A percentile compares a stretch with the other conserved stretches of the same genome.
Evolutionary conservation across 1,140 invertebrate genomes (phyloP).

Genomic region (Parapsyche elsis): DNA sequence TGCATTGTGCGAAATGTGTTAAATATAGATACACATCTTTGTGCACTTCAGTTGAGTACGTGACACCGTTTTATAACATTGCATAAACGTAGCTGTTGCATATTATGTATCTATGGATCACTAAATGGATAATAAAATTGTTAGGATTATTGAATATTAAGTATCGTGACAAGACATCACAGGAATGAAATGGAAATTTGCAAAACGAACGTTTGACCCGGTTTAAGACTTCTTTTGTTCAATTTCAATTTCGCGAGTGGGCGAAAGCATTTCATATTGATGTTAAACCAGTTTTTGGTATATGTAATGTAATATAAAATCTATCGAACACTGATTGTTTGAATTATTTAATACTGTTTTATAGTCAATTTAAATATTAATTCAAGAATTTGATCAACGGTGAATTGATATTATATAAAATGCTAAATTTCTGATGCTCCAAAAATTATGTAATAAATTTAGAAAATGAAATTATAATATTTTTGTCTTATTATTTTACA

Average conservation of each 20-base stretch:
- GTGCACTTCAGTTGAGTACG: not conserved
- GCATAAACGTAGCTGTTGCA: not conserved
- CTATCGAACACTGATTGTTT: too few species aligned
- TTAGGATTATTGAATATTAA: not conserved
- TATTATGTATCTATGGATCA: too few species aligned
- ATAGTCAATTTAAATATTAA: too few species aligned
- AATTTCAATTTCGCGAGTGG: not conserved
- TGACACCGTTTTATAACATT: not conserved
- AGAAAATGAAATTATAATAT: too few species aligned
- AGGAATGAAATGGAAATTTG: not conserved
- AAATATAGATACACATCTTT: not conserved
- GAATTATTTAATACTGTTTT: too few species aligned
- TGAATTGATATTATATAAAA: too few species aligned
- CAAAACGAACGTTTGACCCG: not conserved
- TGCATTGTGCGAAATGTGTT: not conserved
- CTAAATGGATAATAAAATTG: too few species aligned
- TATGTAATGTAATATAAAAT: too few species aligned
- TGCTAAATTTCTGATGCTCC: too few species aligned
- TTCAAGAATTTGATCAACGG: too few species aligned
- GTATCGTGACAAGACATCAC: not conserved
- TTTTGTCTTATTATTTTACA: too few species aligned
- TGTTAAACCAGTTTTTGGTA: not conserved
- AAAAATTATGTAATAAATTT: too few species aligned
- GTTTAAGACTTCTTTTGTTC: not conserved
- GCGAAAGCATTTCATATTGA: not conserved